Conservation (phyloP, 1,140 invertebrate species). For the Camponotus vicinus region DNA sequence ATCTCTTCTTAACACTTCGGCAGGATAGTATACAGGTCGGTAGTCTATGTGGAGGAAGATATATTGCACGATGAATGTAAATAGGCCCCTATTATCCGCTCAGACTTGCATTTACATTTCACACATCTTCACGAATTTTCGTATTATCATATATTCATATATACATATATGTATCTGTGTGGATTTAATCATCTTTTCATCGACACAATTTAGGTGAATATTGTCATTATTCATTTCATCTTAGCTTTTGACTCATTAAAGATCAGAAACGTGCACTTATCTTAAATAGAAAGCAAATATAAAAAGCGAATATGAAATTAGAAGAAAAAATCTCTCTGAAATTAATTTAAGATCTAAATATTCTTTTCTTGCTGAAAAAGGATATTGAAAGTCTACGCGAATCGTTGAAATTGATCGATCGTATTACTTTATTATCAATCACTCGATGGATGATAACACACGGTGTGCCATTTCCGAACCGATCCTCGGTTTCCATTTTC, state of each 20-base stretch:
- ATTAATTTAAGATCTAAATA: slow-evolving; percentile 7
- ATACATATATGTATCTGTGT: background rate
- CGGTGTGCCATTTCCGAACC: slow-evolving; percentile 12
- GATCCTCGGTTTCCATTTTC: slow-evolving; percentile 45
- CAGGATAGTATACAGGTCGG: slow-evolving; percentile 77
- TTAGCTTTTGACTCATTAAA: background rate
- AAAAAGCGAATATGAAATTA: slow-evolving; percentile 1
- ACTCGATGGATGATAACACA: slow-evolving; percentile 17
- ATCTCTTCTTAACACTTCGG: slow-evolving; percentile 79
- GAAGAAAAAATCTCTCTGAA: background rate
- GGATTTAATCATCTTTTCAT: slow-evolving; percentile 28
- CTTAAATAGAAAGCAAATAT: background rate
- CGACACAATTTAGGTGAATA: background rate
- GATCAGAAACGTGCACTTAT: background rate
- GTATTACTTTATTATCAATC: slow-evolving; percentile 56
- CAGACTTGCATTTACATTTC: slow-evolving; percentile 28
- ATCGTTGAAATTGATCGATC: slow-evolving; percentile 43
- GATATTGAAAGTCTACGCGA: slow-evolving; percentile 28
- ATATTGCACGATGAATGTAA: slow-evolving; percentile 60
- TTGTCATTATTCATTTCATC: background rate
- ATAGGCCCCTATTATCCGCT: slow-evolving; percentile 3
- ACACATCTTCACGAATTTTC: slow-evolving; percentile 27
- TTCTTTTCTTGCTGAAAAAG: slow-evolving; percentile 17
- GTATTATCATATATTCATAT: slow-evolving; percentile 15
- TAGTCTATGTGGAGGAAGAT: slow-evolving; percentile 65